Evolutionary conservation across 2,797 vertebrate species (phyloP), one percentile per base, ranked within the genome.

Genomic region (Naso thynnoides): DNA sequence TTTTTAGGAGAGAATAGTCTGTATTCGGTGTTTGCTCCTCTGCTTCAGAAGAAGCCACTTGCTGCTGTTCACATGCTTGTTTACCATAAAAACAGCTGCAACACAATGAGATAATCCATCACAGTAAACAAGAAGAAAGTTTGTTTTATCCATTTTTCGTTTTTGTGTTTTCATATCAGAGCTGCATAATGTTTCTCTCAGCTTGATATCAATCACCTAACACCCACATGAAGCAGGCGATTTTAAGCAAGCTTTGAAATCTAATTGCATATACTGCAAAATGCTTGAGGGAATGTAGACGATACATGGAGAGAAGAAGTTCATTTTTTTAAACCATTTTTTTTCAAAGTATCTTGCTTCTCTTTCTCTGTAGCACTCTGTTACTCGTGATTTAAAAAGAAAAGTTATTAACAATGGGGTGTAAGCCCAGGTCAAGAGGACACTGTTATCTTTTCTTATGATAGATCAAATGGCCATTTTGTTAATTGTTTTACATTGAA

Each of bases 141-240:
- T 73, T 45, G 60, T 76, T 84, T 76, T 16, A 72, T 71, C 52
- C 58, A 26, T 27, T 61, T 73, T 73, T 68, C 2, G 16, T 48
- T 58, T 67, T 33, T 24, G 29, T 49, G 36, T 55, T 80, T 67
- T 85, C 49, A 79, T 49, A 76, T 74, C 67, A 62, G 9, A 8
- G 59, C 56, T 64, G 79, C 76, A 50, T 74, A 79, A 71, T 80
- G 73, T 3, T 57, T 5, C 72, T 23, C 60, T 53, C 5, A 16
- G 29, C 73, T 42, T 29, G 56, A 68, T 57, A 87, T 86, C 84
- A 82, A 79, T 86, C 79, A 85, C 58, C 60, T 73, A 53, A 76
- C 64, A 59, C 63, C 47, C 66, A 45, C 75, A 48, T 41, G 63
- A 72, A 73, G 76, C 62, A 78, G 57, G 53, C 73, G 49, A 78